Conservation (phyloP, 2,888 invertebrate species). For the Alloplasta piceator region DNA sequence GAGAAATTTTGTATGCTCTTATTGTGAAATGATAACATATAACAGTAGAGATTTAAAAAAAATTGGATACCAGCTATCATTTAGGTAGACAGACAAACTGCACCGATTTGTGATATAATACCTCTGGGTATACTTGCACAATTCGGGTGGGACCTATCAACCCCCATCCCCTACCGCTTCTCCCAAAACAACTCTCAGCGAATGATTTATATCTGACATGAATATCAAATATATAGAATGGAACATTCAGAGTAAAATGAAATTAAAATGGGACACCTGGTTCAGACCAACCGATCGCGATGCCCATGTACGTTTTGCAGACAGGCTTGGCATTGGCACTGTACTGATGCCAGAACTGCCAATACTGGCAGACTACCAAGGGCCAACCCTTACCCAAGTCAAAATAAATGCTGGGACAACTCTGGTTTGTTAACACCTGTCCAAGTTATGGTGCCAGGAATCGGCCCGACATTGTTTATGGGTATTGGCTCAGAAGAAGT, state of each 20-base stretch:
- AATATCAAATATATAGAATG: conserved; percentile 9
- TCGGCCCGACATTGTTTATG: too few relatives aligned
- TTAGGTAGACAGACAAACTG: not conserved
- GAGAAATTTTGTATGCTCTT: not conserved
- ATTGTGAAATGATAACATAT: not conserved
- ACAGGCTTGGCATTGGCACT: too few relatives aligned
- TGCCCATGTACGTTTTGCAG: too few relatives aligned
- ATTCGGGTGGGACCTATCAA: conserved; percentile 41
- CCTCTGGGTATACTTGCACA: conserved; percentile 22
- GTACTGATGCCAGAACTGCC: too few relatives aligned
- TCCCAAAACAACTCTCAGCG: conserved; percentile 22
- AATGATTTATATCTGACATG: conserved; percentile 50
- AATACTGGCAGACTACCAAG: too few relatives aligned
- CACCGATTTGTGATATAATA: conserved; percentile 28
- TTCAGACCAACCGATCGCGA: not conserved
- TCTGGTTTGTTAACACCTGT: too few relatives aligned
- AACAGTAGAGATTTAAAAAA: not conserved
- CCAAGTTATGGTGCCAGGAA: too few relatives aligned
- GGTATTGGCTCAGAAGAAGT: too few relatives aligned
- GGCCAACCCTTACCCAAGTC: too few relatives aligned
- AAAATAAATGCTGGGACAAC: too few relatives aligned
- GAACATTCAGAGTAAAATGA: conserved; percentile 7
- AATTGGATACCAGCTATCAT: not conserved
- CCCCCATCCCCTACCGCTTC: conserved; percentile 4
- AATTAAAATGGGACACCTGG: not conserved